Base-by-base conservation (phyloP, 35 echinoderm and acorn worm genomes). In the Heliocidaris tuberculata region DNA sequence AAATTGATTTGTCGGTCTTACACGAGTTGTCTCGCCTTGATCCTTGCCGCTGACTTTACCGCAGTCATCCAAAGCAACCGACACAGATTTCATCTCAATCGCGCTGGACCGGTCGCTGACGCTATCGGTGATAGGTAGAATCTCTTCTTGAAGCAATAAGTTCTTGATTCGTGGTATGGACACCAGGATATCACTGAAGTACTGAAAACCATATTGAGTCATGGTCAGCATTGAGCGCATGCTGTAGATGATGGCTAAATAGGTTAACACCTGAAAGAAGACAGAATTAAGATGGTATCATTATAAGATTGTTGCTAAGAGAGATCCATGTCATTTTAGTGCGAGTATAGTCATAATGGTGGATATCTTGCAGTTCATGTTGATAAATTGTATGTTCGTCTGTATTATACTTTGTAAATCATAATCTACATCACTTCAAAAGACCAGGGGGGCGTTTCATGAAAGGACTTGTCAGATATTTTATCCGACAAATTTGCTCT, bases 181-280 rank as follows among this genome's bases (percentile, higher is more conserved):
- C 19, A 96, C 95, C 31, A 94, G 60, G 17, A 86, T 90, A 31
- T 94, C 95, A 29, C 93, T 94, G 30, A 96, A 91, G 21, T 59
- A 65, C 86, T 86, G 86, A 29, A 94, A 90, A 8, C 93, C 86
- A 12, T 27, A 86, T 13, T 93, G 95, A 42, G 93, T 65, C 48
- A 94, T 86, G 88, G 86, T 90, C 31, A 96, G 86, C 86, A 96
- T 94, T 9, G 93, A 89, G 9, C 95, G 93, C 48, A 94, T 96
- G 31, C 92, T 85, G 60, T 94, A 94, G 71, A 96, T 56, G 27
- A 94, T 50, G 8, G 95, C 95, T 15, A 96, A 32, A 91, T 89
- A 96, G n/a, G 93, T 90, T 8, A 96, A 96, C 19, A 93, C 95
- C 95, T 96, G 86, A 7, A 30, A 93, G 21, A 16, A 89, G 4